Percentiles rank a stretch among this genome's conserved stretches.
phyloP scores from a whole-genome alignment of 2,113 vertebrate species.

The Neotragus pygmaeus region DNA sequence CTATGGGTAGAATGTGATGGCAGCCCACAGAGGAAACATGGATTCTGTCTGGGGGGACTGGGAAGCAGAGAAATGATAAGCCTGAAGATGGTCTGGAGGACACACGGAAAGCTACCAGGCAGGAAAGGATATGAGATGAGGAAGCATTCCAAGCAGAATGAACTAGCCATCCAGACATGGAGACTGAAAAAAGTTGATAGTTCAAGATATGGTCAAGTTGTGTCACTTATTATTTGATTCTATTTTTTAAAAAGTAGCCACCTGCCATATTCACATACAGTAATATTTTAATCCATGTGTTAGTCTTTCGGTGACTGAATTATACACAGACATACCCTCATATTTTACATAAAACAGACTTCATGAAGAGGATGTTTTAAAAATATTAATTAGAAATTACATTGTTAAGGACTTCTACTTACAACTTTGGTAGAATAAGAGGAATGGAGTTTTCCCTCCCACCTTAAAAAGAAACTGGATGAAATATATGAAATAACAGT shows the following conservation, averaged over 20 bases:
- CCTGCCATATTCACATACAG: not conserved
- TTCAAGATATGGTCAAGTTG: not conserved
- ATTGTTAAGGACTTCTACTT: not conserved
- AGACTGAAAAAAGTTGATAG: not conserved
- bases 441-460: not conserved
- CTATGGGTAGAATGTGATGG: not conserved
- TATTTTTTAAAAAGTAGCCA: not conserved
- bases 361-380: not conserved
- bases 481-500: not conserved
- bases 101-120: not conserved
- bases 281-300: not conserved
- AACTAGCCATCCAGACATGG: not conserved
- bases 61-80: not conserved
- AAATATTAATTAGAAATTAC: constrained; percentile 10
- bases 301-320: constrained; percentile 1
- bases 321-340: not conserved
- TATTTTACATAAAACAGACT: not conserved
- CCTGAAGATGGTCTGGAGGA: not conserved
- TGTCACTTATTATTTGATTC: not conserved
- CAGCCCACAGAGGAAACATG: not conserved
- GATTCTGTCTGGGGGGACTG: not conserved
- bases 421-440: not conserved
- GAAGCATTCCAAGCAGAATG: not conserved
- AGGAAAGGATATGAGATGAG: not conserved
- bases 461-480: not conserved